Evolutionary conservation across 2,113 vertebrate genomes (phyloP), one percentile per base, ranked within the genome.

Genomic region (Phalacrocorax aristotelis): DNA sequence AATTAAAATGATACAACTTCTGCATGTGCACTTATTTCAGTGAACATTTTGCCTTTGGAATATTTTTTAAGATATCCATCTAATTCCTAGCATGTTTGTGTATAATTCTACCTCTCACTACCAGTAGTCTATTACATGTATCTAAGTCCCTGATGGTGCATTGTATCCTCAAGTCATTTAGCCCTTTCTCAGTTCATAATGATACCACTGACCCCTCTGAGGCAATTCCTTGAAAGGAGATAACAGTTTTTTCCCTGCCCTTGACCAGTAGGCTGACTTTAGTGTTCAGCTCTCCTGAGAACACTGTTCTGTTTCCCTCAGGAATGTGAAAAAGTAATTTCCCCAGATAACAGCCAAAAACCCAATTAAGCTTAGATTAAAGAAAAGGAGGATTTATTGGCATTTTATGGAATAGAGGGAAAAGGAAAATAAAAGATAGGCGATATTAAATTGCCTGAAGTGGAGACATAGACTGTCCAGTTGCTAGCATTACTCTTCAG

Each of bases 281-380:
- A 92, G 74, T 78, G 84, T 54, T 95, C 87, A 78, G 86, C 80
- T 91, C 91, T 96, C 77, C 68, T 78, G 91, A 87, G 95, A 76
- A 83, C 82, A 55, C 38, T 55, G n/a, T 38, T 95, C 87, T 71
- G 62, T 80, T 91, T 96, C 96, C 94, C 94, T 87, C 58, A 77
- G 92, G 97, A 97, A 92, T 57, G 62, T 8, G 20, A 79, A 94
- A 90, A 95, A 97, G 93, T 90, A 95, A 95, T 97, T 97, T 95
- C 90, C 88, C 64, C 86, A 92, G 93, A 97, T 97, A 97, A 97
- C 89, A 94, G 71, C 90, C 64, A 72, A 93, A 97, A 97, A 71
- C 85, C 72, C 91, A 97, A 97, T 97, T 97, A 97, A 95, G 82
- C 83, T 90, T 92, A 96, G 94, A 97, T 97, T 95, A 97, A 97